Percentiles rank a stretch among this genome's conserved stretches.
These are phyloP conservation scores for Aphaenogaster rudis DNA, from an alignment of 1,140 invertebrate genomes.

Conservation along the genomic window DNA sequence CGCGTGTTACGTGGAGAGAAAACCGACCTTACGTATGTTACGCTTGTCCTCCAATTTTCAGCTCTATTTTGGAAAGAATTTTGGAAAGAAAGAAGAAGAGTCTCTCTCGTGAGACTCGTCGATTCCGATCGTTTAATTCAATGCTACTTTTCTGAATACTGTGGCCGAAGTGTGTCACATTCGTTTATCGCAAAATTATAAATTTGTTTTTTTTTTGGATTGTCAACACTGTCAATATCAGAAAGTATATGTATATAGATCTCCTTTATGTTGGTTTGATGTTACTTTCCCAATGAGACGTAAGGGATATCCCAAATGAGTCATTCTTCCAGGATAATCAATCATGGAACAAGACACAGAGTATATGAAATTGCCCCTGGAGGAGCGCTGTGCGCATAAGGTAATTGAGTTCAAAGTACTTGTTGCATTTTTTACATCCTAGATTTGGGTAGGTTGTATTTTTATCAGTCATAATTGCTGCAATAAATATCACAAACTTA, in stretches of 20 bases:
- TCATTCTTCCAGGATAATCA: conserved; percentile 62
- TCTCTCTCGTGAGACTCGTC: not conserved
- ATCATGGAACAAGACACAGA: conserved; percentile 96
- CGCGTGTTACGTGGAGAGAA: not conserved
- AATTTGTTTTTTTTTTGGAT: not conserved
- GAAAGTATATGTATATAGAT: not conserved
- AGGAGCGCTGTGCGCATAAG: conserved; percentile 97
- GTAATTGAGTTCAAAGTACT: conserved; percentile 78
- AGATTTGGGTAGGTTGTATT: conserved; percentile 23
- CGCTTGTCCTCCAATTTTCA: not conserved
- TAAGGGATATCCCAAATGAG: conserved; percentile 11
- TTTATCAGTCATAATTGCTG: conserved; percentile 3
- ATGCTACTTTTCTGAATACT: not conserved
- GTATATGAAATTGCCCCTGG: conserved; percentile 96
- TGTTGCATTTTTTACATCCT: conserved; percentile 1
- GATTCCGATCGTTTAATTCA: conserved; percentile 8
- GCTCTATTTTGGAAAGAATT: not conserved
- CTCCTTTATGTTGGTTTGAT: not conserved
- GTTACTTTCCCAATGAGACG: not conserved
- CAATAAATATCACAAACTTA: conserved; percentile 21
- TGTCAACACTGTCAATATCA: not conserved
- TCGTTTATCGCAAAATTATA: not conserved
- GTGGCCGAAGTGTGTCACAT: not conserved
- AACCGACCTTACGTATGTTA: not conserved
- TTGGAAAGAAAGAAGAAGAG: too few relatives aligned